phyloP scores from a whole-genome alignment of 2,888 invertebrate genomes.

The Drosophila hamatofila region DNA sequence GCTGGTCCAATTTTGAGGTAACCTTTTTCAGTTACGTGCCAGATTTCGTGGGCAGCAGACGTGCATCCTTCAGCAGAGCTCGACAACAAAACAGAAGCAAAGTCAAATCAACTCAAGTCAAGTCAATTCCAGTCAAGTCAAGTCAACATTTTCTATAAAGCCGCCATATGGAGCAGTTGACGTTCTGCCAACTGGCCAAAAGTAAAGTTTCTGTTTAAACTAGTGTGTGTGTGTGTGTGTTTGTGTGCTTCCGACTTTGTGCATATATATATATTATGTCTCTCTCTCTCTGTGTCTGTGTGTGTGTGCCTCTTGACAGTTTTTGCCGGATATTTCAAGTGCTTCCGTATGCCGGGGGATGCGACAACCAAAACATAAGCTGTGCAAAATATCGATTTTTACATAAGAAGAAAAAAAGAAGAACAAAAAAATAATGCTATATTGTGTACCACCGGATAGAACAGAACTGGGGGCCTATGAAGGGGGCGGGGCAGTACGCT shows the following conservation, averaged over 20 bases:
- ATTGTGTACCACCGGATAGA: slow-evolving; percentile 27
- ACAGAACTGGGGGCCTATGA: background rate
- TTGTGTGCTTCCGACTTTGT: slow-evolving; percentile 12
- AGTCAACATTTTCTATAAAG: slow-evolving; percentile 28
- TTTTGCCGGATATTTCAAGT: slow-evolving; percentile 75
- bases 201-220: slow-evolving; percentile 57
- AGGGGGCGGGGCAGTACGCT: background rate
- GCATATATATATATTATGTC: background rate
- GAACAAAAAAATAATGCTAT: slow-evolving; percentile 34
- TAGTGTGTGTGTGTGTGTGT: slow-evolving; percentile 18
- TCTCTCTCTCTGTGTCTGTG: slow-evolving; percentile 13
- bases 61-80: slow-evolving; percentile 42
- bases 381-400: slow-evolving; percentile 75
- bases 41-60: slow-evolving; percentile 68
- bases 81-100: background rate
- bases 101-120: slow-evolving; percentile 14
- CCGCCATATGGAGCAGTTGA: slow-evolving; percentile 65
- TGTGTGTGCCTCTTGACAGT: slow-evolving; percentile 24
- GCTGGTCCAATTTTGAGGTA: slow-evolving; percentile 54
- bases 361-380: slow-evolving; percentile 62
- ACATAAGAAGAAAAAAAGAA: slow-evolving; percentile 44
- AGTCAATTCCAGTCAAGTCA: slow-evolving; percentile 22
- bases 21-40: slow-evolving; percentile 74
- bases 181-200: slow-evolving; percentile 50
- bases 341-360: slow-evolving; percentile 56